A percentile compares a stretch with the other conserved stretches of the same genome.
Evolutionary conservation across 92 coral and sea anemone genomes (phyloP).

Genomic region (Actinostola sp.): DNA sequence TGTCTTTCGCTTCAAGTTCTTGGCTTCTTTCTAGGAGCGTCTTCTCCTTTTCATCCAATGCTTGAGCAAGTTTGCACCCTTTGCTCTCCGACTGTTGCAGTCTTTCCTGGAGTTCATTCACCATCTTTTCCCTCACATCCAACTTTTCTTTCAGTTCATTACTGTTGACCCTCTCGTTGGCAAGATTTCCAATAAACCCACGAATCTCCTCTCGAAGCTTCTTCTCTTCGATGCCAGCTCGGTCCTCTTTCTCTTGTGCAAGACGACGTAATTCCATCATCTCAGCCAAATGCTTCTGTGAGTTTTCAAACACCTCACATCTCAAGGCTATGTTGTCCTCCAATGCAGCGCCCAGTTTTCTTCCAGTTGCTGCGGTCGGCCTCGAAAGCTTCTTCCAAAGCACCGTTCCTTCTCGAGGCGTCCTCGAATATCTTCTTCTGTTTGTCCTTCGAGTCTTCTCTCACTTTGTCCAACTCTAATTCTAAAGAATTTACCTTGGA

Average conservation of each 20-base stretch:
- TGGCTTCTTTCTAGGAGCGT: not conserved
- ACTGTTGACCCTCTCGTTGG: constrained; percentile 43
- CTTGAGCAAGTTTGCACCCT: constrained; percentile 26
- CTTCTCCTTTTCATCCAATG: constrained; percentile 29
- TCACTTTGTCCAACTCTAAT: constrained; percentile 56
- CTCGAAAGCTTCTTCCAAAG: constrained; percentile 62
- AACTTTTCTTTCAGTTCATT: constrained; percentile 51
- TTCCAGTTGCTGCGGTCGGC: constrained; percentile 71
- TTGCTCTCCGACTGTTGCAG: constrained; percentile 33
- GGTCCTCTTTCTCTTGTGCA: constrained; percentile 60
- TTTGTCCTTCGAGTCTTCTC: constrained; percentile 55
- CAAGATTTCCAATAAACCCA: constrained; percentile 51
- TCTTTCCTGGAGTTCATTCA: constrained; percentile 29
- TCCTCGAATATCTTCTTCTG: constrained; percentile 67
- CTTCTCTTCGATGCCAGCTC: constrained; percentile 57
- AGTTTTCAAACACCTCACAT: constrained; percentile 64
- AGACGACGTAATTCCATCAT: constrained; percentile 64
- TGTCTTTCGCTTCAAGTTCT: constrained; percentile 12
- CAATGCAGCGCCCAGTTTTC: constrained; percentile 57
- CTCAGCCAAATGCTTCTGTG: constrained; percentile 70
- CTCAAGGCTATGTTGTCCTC: constrained; percentile 60
- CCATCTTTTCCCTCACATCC: constrained; percentile 18
- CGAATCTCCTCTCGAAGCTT: constrained; percentile 56
- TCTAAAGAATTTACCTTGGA: constrained; percentile 46
- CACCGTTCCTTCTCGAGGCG: constrained; percentile 50